Evolutionary conservation across 2,797 vertebrate genomes (phyloP).

Genomic region (Melanotaenia maccullochi): DNA sequence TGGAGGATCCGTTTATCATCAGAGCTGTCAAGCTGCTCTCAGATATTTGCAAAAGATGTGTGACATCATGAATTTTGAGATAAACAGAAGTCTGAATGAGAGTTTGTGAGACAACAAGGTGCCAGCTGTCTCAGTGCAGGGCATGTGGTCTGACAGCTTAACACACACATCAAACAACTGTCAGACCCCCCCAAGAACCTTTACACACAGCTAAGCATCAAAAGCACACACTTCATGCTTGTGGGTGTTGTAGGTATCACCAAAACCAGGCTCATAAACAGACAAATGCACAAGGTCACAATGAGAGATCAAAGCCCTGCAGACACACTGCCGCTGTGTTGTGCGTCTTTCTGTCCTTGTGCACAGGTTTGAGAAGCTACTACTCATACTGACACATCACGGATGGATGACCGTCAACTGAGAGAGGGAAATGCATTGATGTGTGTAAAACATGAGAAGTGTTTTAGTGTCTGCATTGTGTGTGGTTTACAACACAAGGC

Average conservation of each 20-base stretch:
- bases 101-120: slow-evolving; percentile 38
- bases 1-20: slow-evolving; percentile 16
- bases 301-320: slow-evolving; percentile 52
- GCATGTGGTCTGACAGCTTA: slow-evolving; percentile 74
- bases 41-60: slow-evolving; percentile 15
- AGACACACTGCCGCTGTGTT: slow-evolving; percentile 32
- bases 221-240: slow-evolving; percentile 52
- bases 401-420: slow-evolving; percentile 17
- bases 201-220: slow-evolving; percentile 49
- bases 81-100: slow-evolving; percentile 20
- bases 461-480: slow-evolving; percentile 39
- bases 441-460: neutral
- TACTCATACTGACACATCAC: neutral
- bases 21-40: slow-evolving; percentile 14
- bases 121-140: slow-evolving; percentile 65
- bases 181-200: slow-evolving; percentile 42
- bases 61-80: slow-evolving; percentile 41
- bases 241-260: slow-evolving; percentile 31
- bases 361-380: neutral
- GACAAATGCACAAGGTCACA: slow-evolving; percentile 21
- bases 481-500: slow-evolving; percentile 75
- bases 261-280: slow-evolving; percentile 52
- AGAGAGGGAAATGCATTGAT: slow-evolving; percentile 13
- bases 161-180: slow-evolving; percentile 75
- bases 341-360: slow-evolving; percentile 11